These are phyloP conservation scores for Idaea aversata DNA, from an alignment of 2,888 invertebrate genomes.

Conservation along the genomic window DNA sequence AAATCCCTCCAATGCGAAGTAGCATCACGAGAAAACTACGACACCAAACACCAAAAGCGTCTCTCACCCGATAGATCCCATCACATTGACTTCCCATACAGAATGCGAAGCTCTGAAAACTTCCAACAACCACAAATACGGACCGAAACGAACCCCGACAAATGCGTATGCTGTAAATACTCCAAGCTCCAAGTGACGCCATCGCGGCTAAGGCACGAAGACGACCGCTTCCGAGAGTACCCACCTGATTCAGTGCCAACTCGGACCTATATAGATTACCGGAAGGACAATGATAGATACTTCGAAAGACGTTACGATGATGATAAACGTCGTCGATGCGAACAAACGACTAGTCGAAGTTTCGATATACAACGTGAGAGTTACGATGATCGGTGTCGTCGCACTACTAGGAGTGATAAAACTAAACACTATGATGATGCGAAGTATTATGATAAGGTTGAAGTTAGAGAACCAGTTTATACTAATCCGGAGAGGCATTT, in stretches of 20 bases:
- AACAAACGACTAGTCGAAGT: slow-evolving; percentile 62
- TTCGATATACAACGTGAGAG: slow-evolving; percentile 54
- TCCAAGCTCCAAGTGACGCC: slow-evolving; percentile 44
- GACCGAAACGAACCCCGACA: slow-evolving; percentile 5
- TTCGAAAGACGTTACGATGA: slow-evolving; percentile 50
- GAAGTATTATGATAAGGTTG: slow-evolving; percentile 50
- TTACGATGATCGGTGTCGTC: slow-evolving; percentile 49
- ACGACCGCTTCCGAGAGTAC: slow-evolving; percentile 42
- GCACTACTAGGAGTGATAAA: slow-evolving; percentile 54
- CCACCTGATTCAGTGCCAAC: slow-evolving; percentile 41
- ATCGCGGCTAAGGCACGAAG: slow-evolving; percentile 36
- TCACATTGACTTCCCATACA: slow-evolving; percentile 42
- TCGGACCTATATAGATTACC: slow-evolving; percentile 44
- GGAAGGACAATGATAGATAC: slow-evolving; percentile 38
- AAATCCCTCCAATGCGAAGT: slow-evolving; percentile 71
- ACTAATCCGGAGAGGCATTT: slow-evolving; percentile 29
- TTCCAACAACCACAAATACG: slow-evolving; percentile 27
- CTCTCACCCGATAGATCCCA: slow-evolving; percentile 42
- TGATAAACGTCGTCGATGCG: slow-evolving; percentile 46
- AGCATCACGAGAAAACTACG: slow-evolving; percentile 33
- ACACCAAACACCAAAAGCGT: slow-evolving; percentile 22
- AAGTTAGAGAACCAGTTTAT: slow-evolving; percentile 19
- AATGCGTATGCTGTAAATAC: slow-evolving; percentile 30
- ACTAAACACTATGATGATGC: slow-evolving; percentile 44
- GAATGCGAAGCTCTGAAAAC: slow-evolving; percentile 56